Evolutionary conservation across 2,888 invertebrate genomes (phyloP), one percentile per base, ranked within the genome.

Genomic region (Muscina levida): DNA sequence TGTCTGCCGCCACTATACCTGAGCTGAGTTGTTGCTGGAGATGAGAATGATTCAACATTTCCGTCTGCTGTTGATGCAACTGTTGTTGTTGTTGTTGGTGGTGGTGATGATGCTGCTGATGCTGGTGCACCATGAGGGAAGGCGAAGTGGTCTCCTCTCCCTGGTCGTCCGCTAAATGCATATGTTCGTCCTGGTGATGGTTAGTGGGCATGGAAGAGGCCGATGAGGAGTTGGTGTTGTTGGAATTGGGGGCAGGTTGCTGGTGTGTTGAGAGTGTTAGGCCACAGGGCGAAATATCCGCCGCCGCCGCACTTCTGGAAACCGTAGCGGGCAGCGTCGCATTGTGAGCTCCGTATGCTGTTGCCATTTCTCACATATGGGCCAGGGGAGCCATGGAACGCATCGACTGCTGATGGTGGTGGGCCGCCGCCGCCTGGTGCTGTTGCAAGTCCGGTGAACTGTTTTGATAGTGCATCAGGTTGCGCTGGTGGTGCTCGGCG

Each of bases 341-440:
- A 19, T 19, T 11, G 74, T 88, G 88, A 84, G 87, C 81, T 77
- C 77, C 89, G 83, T 88, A 89, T 85, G 88, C 89, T 83, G 86
- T 87, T 87, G 90, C 90, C 89, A 90, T 89, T 88, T 91, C 91
- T 91, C 91, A 91, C 91, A 91, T 91, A 82, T 91, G 91, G 84
- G 91, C 89, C 83, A 91, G 84, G n/a, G 91, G 91, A 68, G 91
- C 90, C 91, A 91, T 91, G 44, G 89, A 85, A 65, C 90, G 86
- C 87, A 91, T 87, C 82, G 90, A 89, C 83, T 90, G 90, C 83
- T 91, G 90, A 74, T 89, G 87, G 72, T 90, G 89, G 65, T 89
- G 90, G 13, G 24, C 26, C 10, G 62, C 56, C 13, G 56, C 56
- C 37, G 89, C 88, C 51, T 88, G 88, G 39, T 90, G 89, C 13